Percentiles rank a stretch among this genome's conserved stretches.
Conservation (phyloP, 2,113 vertebrate species). For the Motacilla alba region DNA sequence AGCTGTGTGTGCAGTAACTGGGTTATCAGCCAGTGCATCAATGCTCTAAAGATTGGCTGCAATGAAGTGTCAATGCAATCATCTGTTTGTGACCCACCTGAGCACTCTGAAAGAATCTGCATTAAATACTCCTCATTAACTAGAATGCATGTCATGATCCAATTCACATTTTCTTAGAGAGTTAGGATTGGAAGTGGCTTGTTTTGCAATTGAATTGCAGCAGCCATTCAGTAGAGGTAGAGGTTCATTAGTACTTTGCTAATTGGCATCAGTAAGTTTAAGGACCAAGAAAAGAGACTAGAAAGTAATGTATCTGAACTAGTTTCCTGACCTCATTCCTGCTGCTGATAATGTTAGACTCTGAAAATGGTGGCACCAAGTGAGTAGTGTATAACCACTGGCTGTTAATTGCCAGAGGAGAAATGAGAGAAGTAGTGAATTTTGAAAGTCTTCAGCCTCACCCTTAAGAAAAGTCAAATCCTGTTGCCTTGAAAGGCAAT, state of each 20-base stretch:
- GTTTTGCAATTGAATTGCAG: conserved; percentile 24
- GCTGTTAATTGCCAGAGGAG: conserved; percentile 57
- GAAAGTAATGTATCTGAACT: conserved; percentile 48
- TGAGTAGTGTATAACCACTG: background rate
- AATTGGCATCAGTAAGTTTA: conserved; percentile 9
- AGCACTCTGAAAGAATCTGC: background rate
- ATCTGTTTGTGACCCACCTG: background rate
- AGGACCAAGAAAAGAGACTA: conserved; percentile 32
- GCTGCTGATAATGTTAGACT: conserved; percentile 39
- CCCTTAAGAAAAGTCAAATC: conserved; percentile 3
- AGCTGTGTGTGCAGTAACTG: background rate
- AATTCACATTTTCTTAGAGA: conserved; percentile 33
- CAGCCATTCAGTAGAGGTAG: conserved; percentile 17
- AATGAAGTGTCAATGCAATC: background rate
- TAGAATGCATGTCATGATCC: background rate
- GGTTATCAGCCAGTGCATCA: background rate
- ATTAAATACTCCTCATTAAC: background rate
- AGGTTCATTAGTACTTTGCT: conserved; percentile 58
- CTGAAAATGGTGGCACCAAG: conserved; percentile 26
- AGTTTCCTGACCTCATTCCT: conserved; percentile 64
- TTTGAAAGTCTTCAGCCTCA: conserved; percentile 31
- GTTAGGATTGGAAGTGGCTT: background rate
- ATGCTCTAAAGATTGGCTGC: background rate
- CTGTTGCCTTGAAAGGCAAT: background rate
- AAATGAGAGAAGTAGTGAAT: background rate